Evolutionary conservation across 2,888 invertebrate species (phyloP).

Genomic region (Aricia artaxerxes): DNA sequence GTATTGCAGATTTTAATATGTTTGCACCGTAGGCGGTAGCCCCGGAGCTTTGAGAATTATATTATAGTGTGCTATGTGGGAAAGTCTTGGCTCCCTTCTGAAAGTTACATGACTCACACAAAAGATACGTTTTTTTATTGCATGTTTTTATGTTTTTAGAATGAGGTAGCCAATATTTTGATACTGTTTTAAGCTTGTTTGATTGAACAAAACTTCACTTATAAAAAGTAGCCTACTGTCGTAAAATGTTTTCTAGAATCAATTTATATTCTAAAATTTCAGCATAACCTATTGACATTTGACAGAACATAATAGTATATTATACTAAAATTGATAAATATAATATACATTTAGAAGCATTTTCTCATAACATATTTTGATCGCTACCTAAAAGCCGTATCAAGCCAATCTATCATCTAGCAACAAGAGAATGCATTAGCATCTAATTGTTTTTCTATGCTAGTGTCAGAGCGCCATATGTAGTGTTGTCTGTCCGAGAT

Average conservation of each 20-base stretch:
- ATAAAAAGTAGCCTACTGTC: too few species aligned
- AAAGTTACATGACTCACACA: too few species aligned
- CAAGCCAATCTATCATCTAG: not conserved
- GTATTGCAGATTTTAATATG: slow-evolving; percentile 17
- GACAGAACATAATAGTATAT: too few species aligned
- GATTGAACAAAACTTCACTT: too few species aligned
- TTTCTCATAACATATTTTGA: not conserved
- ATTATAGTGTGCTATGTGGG: not conserved
- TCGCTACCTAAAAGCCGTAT: not conserved
- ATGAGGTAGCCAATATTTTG: too few species aligned
- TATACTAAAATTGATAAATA: too few species aligned
- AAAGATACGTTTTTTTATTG: too few species aligned
- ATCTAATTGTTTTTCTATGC: slow-evolving; percentile 10
- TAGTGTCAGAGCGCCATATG: not conserved
- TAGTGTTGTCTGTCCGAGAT: slow-evolving; percentile 5
- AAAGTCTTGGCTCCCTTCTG: not conserved
- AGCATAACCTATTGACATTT: too few species aligned
- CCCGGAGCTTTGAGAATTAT: not conserved
- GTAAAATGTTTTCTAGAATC: too few species aligned
- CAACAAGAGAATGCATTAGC: slow-evolving; percentile 3
- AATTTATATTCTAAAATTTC: too few species aligned
- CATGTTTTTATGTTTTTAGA: too few species aligned
- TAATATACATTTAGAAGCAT: not conserved
- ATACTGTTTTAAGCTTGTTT: too few species aligned
- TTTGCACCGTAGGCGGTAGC: not conserved